Conservation (phyloP, 2,888 invertebrate species). For the Netelia fuscicornis region DNA sequence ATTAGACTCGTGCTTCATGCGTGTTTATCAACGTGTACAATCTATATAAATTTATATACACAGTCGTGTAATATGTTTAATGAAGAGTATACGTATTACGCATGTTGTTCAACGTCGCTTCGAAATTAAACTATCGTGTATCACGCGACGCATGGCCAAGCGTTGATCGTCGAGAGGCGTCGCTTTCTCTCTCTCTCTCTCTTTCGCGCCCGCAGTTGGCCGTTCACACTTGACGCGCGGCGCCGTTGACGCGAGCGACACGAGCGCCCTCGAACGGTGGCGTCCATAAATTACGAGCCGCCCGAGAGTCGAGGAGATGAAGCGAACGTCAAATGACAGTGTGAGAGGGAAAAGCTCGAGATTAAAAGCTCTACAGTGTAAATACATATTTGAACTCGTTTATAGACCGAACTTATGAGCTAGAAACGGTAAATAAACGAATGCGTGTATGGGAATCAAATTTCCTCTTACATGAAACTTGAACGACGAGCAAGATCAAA, state of each 20-base stretch:
- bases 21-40: too few relatives aligned
- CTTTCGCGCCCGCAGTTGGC: background rate
- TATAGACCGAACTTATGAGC: background rate
- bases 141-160: conserved; percentile 31
- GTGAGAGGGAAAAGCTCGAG: background rate
- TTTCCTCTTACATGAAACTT: too few relatives aligned
- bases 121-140: conserved; percentile 54
- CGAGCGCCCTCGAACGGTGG: background rate
- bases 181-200: background rate
- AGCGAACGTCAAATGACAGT: conserved; percentile 5
- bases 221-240: background rate
- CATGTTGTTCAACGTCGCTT: conserved; percentile 32
- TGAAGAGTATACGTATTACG: conserved; percentile 8
- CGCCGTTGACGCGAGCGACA: conserved; percentile 30
- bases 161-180: background rate
- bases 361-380: background rate
- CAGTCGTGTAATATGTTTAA: background rate
- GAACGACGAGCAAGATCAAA: too few relatives aligned
- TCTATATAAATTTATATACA: background rate
- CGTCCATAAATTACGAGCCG: conserved; percentile 44
- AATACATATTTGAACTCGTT: too few relatives aligned
- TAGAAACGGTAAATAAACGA: background rate
- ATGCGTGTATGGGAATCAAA: background rate
- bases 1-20: too few relatives aligned
- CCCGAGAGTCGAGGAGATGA: background rate